These are phyloP conservation scores for Thalassarche chlororhynchos DNA, from an alignment of 2,113 vertebrate species.

Conservation along the genomic window DNA sequence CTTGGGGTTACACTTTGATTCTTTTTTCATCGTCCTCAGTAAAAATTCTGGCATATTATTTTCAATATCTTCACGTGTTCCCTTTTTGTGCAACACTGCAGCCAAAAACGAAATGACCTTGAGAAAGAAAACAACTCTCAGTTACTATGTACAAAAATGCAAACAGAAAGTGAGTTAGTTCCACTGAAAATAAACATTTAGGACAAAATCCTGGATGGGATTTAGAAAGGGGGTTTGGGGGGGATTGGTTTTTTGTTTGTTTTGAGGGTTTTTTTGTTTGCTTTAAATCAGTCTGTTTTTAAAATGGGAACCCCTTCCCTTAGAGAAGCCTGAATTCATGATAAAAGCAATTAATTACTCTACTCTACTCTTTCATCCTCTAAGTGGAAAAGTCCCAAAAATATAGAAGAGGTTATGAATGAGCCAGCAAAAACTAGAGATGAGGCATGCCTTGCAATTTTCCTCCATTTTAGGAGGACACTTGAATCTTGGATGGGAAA, in stretches of 20 bases:
- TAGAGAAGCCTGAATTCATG: background rate
- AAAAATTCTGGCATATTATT: slow-evolving; percentile 95
- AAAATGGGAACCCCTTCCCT: background rate
- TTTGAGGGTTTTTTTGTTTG: too few relatives aligned
- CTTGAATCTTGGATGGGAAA: background rate
- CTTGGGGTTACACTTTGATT: slow-evolving; percentile 60
- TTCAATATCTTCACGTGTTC: slow-evolving; percentile 91
- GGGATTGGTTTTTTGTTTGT: background rate
- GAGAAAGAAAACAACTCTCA: background rate
- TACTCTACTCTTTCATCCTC: background rate
- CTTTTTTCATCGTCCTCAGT: slow-evolving; percentile 78
- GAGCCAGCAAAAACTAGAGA: background rate
- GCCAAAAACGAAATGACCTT: slow-evolving; percentile 96
- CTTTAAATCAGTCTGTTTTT: background rate
- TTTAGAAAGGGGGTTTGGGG: background rate
- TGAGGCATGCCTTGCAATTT: background rate
- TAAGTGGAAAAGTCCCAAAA: background rate
- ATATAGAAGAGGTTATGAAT: background rate
- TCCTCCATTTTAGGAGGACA: background rate
- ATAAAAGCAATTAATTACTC: background rate
- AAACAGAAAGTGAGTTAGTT: background rate
- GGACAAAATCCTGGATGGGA: background rate
- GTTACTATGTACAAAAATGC: background rate
- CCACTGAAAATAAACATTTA: background rate
- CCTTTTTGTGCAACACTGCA: slow-evolving; percentile 91